Conservation (phyloP, 2,888 invertebrate species). For the Erannis defoliaria region DNA sequence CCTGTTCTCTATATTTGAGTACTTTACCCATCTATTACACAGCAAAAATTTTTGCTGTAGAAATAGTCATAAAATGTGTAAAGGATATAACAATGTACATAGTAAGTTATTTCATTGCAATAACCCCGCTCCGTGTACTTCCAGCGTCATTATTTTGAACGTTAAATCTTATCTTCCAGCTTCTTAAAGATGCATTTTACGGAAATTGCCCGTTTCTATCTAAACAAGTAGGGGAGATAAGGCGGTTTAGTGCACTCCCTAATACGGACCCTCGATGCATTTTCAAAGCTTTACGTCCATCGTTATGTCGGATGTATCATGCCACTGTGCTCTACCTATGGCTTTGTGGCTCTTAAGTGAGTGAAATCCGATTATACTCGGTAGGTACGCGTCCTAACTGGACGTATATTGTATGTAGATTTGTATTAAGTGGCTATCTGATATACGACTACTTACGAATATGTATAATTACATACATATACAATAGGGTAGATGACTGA, state of each 20-base stretch:
- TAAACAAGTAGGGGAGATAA: constrained; percentile 78
- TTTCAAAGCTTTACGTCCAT: constrained; percentile 64
- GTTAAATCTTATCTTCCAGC: constrained; percentile 74
- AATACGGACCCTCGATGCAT: constrained; percentile 63
- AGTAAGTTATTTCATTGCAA: constrained; percentile 43
- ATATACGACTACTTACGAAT: not conserved
- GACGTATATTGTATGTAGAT: constrained; percentile 2
- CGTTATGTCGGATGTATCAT: constrained; percentile 60
- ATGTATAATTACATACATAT: too few species aligned
- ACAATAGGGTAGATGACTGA: too few species aligned
- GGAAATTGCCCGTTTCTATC: constrained; percentile 71
- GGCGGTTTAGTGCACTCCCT: constrained; percentile 72
- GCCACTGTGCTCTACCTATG: constrained; percentile 48
- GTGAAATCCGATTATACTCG: constrained; percentile 29
- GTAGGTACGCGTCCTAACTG: not conserved
- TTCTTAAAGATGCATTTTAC: constrained; percentile 75
- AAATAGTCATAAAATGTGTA: constrained; percentile 44
- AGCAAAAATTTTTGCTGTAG: constrained; percentile 17
- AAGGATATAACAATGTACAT: constrained; percentile 38
- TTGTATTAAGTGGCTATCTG: constrained; percentile 1
- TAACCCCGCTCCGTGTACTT: constrained; percentile 51
- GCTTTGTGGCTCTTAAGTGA: constrained; percentile 34
- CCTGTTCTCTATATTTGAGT: constrained; percentile 39
- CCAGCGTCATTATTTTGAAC: constrained; percentile 65
- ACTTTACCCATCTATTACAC: constrained; percentile 31